Evolutionary conservation across 2,113 vertebrate species (phyloP), one percentile per base, ranked within the genome.

Genomic region (Muscicapa adusta): DNA sequence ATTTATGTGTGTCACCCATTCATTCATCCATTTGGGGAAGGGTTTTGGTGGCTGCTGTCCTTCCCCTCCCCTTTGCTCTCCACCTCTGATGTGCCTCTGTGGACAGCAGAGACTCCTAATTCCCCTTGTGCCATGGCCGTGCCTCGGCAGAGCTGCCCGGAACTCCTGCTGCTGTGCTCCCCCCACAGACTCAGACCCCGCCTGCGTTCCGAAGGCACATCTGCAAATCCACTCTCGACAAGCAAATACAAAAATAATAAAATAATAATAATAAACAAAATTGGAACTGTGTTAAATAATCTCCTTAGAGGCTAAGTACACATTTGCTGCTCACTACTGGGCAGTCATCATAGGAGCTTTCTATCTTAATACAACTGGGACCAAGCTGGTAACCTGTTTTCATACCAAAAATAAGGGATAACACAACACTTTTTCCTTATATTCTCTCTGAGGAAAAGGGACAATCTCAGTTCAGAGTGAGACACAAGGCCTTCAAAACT

Each of bases 1-100:
- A 42, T 61, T 84, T 90, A 83, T 92, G 94, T 70, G 85, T 91
- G 92, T 88, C 96, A 62, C 83, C 66, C 83, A 25, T 94, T 96
- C 96, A 94, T 89, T 94, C 92, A 91, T 47, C 54, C 85, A 6
- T 40, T 54, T 38, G 63, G 67, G 62, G 62, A 93, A 18, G 38
- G 71, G 48, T 45, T 80, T 83, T 18, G 91, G 84, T 4, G 24
- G 31, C 22, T 63, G 85, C 68, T 17, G 12, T 53, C 88, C 10
- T 54, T n/a, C 45, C 53, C 56, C 60, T 68, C 88, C 77, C 80
- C 8, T 25, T 25, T 40, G 8, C 71, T 36, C 71, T 60, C 74
- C 73, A 58, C 43, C 85, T 87, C 85, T 74, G 13, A 36, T 19
- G 58, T 18, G 48, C 23, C 80, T 28, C 86, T 65, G 63, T 7